Conservation (phyloP, 2,113 vertebrate genomes). For the Stegastes partitus region DNA sequence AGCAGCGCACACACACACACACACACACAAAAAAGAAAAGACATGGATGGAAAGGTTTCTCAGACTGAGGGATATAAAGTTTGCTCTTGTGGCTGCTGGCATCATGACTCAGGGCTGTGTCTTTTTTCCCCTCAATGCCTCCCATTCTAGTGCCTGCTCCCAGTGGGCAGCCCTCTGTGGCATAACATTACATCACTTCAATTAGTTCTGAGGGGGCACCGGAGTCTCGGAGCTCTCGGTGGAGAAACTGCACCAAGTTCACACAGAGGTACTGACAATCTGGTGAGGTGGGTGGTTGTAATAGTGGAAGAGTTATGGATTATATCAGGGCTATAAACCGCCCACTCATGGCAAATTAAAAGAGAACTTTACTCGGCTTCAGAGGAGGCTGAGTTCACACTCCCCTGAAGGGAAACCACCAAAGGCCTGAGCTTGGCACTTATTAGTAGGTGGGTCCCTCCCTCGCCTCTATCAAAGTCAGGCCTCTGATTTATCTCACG, state of each 20-base stretch:
- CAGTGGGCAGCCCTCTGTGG: slow-evolving; percentile 64
- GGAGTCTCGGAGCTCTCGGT: slow-evolving; percentile 48
- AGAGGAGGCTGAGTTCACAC: slow-evolving; percentile 68
- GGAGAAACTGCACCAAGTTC: slow-evolving; percentile 47
- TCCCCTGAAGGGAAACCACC: slow-evolving; percentile 72
- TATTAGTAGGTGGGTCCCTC: slow-evolving; percentile 69
- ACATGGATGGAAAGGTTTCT: slow-evolving; percentile 72
- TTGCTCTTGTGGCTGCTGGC: slow-evolving; percentile 76
- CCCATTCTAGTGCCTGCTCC: slow-evolving; percentile 66
- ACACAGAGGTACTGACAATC: slow-evolving; percentile 48
- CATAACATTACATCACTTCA: slow-evolving; percentile 82
- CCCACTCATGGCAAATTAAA: slow-evolving; percentile 78
- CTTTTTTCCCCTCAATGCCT: slow-evolving; percentile 68
- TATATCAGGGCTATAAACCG: slow-evolving; percentile 78
- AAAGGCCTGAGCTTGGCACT: slow-evolving; percentile 60
- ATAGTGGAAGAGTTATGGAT: slow-evolving; percentile 72
- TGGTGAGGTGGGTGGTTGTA: slow-evolving; percentile 71
- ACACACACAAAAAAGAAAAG: slow-evolving; percentile 9
- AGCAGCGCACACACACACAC: slow-evolving; percentile 13
- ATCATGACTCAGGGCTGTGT: slow-evolving; percentile 66
- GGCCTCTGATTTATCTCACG: slow-evolving; percentile 67
- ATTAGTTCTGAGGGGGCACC: slow-evolving; percentile 65
- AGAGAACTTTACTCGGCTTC: slow-evolving; percentile 66
- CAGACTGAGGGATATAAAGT: slow-evolving; percentile 65
- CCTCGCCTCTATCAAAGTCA: slow-evolving; percentile 68